Percentiles rank a stretch among this genome's conserved stretches.
These are phyloP conservation scores for Seriola dumerili DNA, from an alignment of 2,113 vertebrate species.

Conservation along the genomic window DNA sequence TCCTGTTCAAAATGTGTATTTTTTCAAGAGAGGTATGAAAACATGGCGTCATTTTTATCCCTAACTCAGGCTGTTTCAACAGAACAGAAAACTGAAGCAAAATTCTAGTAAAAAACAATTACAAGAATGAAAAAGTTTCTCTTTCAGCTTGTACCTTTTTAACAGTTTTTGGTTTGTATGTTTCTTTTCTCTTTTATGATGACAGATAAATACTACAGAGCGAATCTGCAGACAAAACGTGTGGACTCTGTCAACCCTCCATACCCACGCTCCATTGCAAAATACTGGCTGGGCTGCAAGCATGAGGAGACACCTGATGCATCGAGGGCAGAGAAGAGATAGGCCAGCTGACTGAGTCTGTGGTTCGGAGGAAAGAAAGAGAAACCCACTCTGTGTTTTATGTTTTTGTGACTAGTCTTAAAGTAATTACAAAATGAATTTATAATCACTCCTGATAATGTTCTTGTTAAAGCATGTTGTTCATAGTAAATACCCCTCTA, in stretches of 20 bases:
- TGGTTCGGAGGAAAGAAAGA: not conserved
- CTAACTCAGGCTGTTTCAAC: not conserved
- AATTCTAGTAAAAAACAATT: not conserved
- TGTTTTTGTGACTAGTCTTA: not conserved
- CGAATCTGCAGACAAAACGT: constrained; percentile 87
- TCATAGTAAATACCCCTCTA: not conserved
- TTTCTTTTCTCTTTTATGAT: constrained; percentile 43
- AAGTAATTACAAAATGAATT: constrained; percentile 1
- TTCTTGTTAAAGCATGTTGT: not conserved
- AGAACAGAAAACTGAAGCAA: not conserved
- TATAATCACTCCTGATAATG: not conserved
- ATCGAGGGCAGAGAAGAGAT: constrained; percentile 79
- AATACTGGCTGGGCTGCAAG: constrained; percentile 94
- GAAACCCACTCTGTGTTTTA: not conserved
- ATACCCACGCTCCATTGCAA: constrained; percentile 93
- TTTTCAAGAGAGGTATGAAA: constrained; percentile 90
- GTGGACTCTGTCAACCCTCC: constrained; percentile 87
- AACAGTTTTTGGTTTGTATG: constrained; percentile 11
- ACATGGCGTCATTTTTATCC: not conserved
- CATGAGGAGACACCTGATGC: constrained; percentile 35
- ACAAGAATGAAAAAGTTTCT: not conserved
- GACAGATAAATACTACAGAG: constrained; percentile 95
- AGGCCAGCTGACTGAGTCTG: not conserved
- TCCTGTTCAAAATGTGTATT: constrained; percentile 93
- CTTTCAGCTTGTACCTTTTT: not conserved